Conservation (phyloP, 1,140 invertebrate species). For the Propsilocerus akamusi region DNA sequence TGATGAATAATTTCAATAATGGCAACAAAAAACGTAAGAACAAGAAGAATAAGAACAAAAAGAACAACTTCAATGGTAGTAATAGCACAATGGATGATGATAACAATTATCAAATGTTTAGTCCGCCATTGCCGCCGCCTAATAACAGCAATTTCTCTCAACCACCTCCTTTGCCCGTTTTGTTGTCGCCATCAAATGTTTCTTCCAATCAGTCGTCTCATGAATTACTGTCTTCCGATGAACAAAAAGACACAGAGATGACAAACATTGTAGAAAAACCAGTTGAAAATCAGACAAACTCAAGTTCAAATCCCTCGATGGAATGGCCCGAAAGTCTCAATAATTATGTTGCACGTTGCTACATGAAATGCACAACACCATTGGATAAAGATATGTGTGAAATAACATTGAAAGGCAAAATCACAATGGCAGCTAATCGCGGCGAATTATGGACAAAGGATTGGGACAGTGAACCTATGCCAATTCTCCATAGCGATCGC, state of each 20-base stretch:
- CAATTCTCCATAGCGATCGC: constrained; percentile 59
- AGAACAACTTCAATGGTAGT: background rate
- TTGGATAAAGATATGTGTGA: constrained; percentile 87
- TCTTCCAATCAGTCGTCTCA: background rate
- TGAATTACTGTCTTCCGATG: background rate
- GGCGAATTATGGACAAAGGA: constrained; percentile 73
- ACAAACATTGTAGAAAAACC: background rate
- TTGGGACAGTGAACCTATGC: constrained; percentile 81
- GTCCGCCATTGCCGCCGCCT: background rate
- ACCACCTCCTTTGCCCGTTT: background rate
- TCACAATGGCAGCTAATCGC: constrained; percentile 70
- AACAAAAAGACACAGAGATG: constrained; percentile 4
- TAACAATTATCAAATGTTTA: background rate
- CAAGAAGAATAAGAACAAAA: constrained; percentile 6
- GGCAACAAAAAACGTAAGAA: background rate
- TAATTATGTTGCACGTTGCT: constrained; percentile 79
- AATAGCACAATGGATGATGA: background rate
- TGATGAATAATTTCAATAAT: background rate
- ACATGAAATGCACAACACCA: constrained; percentile 68
- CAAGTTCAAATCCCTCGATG: constrained; percentile 8
- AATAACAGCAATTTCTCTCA: background rate
- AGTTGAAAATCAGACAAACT: constrained; percentile 10
- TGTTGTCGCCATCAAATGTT: background rate
- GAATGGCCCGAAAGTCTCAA: constrained; percentile 53
- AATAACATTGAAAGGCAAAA: constrained; percentile 81